phyloP scores from a whole-genome alignment of 2,113 vertebrate species.

The Nothobranchius furzeri region DNA sequence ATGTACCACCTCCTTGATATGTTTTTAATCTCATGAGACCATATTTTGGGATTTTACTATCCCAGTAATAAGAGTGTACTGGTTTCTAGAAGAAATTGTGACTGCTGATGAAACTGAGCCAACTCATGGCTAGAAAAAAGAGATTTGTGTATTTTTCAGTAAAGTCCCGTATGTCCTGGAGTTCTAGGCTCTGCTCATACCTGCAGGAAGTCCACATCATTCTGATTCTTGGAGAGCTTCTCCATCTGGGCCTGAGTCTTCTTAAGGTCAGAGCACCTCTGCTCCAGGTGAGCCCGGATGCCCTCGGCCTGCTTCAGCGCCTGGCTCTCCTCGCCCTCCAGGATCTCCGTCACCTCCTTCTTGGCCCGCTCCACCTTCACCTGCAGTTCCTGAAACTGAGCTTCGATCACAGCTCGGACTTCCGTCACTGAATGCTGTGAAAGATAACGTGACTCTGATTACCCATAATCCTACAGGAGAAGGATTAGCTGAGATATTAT shows the following conservation, averaged over 20 bases:
- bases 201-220: constrained; percentile 83
- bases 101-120: too few relatives aligned
- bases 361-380: constrained; percentile 76
- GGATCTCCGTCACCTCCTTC: constrained; percentile 74
- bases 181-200: constrained; percentile 37
- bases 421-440: constrained; percentile 81
- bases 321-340: constrained; percentile 81
- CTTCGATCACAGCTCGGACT: constrained; percentile 75
- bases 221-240: constrained; percentile 76
- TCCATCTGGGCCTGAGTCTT: constrained; percentile 78
- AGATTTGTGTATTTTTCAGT: too few relatives aligned
- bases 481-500: background rate
- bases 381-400: constrained; percentile 80
- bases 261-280: constrained; percentile 75
- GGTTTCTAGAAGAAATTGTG: too few relatives aligned
- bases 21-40: too few relatives aligned
- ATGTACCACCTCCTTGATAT: too few relatives aligned
- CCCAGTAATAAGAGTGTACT: too few relatives aligned
- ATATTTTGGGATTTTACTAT: too few relatives aligned
- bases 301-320: constrained; percentile 80
- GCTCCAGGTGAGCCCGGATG: constrained; percentile 81
- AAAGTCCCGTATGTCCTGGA: background rate
- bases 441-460: background rate
- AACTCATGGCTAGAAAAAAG: too few relatives aligned
- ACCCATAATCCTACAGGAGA: background rate